phyloP scores from a whole-genome alignment of 2,888 invertebrate species.

The Philonicus albiceps region DNA sequence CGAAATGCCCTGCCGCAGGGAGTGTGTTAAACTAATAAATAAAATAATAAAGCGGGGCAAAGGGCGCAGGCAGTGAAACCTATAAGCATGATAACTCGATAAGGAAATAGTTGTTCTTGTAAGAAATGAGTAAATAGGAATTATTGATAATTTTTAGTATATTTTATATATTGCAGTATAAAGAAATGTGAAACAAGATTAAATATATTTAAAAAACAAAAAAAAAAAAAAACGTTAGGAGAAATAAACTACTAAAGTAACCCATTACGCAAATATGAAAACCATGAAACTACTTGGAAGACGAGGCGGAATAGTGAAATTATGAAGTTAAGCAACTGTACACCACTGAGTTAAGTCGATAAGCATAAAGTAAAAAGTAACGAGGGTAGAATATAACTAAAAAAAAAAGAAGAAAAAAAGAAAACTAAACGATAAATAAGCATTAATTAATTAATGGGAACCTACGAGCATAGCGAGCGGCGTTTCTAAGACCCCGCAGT shows the following conservation, averaged over 20 bases:
- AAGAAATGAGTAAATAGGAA: constrained; percentile 30
- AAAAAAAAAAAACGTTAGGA: constrained; percentile 13
- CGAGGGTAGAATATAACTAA: not conserved
- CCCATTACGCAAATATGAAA: not conserved
- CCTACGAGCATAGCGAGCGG: not conserved
- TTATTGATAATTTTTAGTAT: constrained; percentile 40
- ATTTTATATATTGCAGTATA: constrained; percentile 36
- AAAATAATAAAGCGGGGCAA: constrained; percentile 20
- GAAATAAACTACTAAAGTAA: constrained; percentile 22
- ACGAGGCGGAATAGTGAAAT: constrained; percentile 9
- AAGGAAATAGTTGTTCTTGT: constrained; percentile 21
- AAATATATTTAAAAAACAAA: not conserved
- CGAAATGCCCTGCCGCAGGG: not conserved
- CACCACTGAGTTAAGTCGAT: constrained; percentile 6
- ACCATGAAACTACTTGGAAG: not conserved
- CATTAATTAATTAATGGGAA: not conserved
- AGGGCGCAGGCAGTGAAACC: not conserved
- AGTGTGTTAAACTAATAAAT: constrained; percentile 8
- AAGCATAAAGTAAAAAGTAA: not conserved
- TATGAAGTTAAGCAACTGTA: constrained; percentile 13
- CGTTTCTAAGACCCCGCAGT: not conserved
- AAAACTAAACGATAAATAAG: not conserved
- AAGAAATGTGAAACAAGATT: constrained; percentile 23
- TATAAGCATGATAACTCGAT: constrained; percentile 1
- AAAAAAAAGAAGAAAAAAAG: too few species aligned